Evolutionary conservation across 1,140 invertebrate species (phyloP).

Genomic region (Latrodectus geometricus): DNA sequence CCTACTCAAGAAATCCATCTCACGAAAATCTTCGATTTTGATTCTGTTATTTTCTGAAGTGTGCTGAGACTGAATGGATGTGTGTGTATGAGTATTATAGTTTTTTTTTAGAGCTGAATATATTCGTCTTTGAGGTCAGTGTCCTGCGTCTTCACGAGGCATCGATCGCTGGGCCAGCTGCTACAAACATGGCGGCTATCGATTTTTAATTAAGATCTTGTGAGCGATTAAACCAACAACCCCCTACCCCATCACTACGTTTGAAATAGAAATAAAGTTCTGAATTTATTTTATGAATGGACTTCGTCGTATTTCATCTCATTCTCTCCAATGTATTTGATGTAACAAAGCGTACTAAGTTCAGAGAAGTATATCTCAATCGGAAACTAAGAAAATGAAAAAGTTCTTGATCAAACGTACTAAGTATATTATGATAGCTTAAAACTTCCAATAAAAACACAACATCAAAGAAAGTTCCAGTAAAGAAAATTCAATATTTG

Average conservation of each 20-base stretch:
- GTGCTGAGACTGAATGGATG: not conserved
- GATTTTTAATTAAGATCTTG: conserved; percentile 23
- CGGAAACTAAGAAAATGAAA: no score
- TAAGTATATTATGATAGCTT: no score
- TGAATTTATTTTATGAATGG: no score
- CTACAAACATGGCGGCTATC: conserved; percentile 11
- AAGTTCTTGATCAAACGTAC: no score
- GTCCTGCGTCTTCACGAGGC: not conserved
- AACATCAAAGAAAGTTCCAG: no score
- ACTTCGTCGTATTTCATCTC: no score
- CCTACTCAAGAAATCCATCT: not conserved
- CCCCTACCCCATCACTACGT: not conserved
- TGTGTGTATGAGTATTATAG: not conserved
- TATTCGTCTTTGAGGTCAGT: not conserved
- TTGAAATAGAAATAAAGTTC: not conserved
- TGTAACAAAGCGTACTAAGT: no score
- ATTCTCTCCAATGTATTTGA: no score
- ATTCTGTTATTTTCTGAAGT: not conserved
- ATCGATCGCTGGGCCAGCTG: conserved; percentile 16
- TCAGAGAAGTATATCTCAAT: no score
- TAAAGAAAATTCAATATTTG: no score
- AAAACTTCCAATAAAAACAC: no score
- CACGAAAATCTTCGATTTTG: not conserved
- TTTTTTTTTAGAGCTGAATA: not conserved
- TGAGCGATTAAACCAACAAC: not conserved